These are phyloP conservation scores for Todus mexicanus DNA, from an alignment of 2,797 vertebrate genomes.

Conservation along the genomic window DNA sequence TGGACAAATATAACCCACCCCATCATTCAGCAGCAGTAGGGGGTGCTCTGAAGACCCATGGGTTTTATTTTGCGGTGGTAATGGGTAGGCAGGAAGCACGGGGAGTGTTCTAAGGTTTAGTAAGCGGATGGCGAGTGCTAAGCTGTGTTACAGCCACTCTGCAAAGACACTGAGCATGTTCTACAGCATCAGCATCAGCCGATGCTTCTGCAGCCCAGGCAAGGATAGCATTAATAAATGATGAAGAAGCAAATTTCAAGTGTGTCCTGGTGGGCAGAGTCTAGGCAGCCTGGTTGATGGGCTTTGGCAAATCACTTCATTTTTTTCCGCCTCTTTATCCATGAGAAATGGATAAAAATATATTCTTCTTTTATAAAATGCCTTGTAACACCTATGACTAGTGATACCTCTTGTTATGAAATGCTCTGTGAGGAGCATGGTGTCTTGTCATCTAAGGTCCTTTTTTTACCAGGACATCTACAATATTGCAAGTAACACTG, in stretches of 20 bases:
- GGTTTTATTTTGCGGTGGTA: not conserved
- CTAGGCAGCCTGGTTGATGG: not conserved
- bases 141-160: not conserved
- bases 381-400: not conserved
- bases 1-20: too few relatives aligned
- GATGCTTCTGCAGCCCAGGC: not conserved
- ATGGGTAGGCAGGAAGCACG: not conserved
- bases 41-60: not conserved
- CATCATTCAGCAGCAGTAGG: not conserved
- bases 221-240: not conserved
- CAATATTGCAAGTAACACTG: not conserved
- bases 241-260: not conserved
- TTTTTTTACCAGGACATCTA: not conserved
- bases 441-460: not conserved
- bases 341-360: not conserved
- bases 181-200: too few relatives aligned
- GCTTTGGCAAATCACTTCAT: not conserved
- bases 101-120: accelerated
- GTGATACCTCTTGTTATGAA: not conserved
- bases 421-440: not conserved
- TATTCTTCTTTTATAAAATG: not conserved
- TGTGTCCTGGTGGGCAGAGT: not conserved
- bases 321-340: not conserved
- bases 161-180: accelerated
- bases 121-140: not conserved